phyloP scores from a whole-genome alignment of 1,140 invertebrate species.

The Helicoverpa armigera region DNA sequence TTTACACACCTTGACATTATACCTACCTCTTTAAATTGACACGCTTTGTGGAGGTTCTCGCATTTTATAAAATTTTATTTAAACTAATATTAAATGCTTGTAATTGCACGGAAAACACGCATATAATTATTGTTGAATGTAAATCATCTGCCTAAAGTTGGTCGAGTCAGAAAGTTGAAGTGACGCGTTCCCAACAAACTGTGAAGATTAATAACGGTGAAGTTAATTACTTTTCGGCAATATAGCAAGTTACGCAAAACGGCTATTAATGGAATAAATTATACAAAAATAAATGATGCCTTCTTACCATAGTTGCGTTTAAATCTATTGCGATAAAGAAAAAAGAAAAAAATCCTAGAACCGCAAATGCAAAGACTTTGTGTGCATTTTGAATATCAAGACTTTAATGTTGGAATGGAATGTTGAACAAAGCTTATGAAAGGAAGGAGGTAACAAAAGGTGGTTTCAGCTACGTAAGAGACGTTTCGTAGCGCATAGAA shows the following conservation, averaged over 20 bases:
- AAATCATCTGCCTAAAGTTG: slow-evolving; percentile 36
- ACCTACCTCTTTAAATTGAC: not conserved
- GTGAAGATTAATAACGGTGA: slow-evolving; percentile 41
- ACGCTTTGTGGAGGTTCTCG: not conserved
- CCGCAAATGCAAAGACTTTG: not conserved
- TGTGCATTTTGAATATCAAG: not conserved
- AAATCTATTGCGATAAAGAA: not conserved
- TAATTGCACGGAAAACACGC: not conserved
- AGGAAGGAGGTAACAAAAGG: not conserved
- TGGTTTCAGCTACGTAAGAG: not conserved
- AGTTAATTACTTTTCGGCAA: slow-evolving; percentile 46
- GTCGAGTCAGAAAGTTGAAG: slow-evolving; percentile 1
- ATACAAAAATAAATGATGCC: slow-evolving; percentile 10
- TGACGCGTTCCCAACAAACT: slow-evolving; percentile 40
- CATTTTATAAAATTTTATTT: too few species aligned
- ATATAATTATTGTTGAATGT: slow-evolving; percentile 23
- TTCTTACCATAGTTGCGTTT: not conserved
- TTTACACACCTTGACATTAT: too few species aligned
- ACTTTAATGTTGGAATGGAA: not conserved
- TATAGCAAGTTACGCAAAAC: slow-evolving; percentile 33
- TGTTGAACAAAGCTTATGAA: not conserved
- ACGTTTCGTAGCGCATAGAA: not conserved
- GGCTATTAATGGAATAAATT: slow-evolving; percentile 43
- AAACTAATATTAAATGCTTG: not conserved
- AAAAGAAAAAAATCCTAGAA: not conserved